These are phyloP conservation scores for Pseudanteris insignis DNA, from an alignment of 2,888 invertebrate species.

Conservation along the genomic window DNA sequence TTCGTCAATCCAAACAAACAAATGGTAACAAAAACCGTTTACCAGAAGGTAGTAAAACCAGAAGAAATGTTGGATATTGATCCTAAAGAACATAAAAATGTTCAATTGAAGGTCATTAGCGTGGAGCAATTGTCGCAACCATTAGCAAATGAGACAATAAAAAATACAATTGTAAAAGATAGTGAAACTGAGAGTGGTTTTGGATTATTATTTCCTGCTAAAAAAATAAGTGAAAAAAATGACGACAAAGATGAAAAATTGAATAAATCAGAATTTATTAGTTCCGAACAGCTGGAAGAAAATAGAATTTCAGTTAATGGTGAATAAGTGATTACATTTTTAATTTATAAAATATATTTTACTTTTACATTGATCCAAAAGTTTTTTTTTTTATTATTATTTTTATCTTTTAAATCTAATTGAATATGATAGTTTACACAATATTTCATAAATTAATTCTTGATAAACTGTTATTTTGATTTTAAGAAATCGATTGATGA, in stretches of 20 bases:
- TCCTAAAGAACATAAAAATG: constrained; percentile 63
- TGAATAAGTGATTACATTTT: too few species aligned
- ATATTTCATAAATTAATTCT: too few species aligned
- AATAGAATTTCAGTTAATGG: constrained; percentile 76
- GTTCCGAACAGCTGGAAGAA: constrained; percentile 72
- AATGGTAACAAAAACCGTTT: constrained; percentile 52
- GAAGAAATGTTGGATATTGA: constrained; percentile 71
- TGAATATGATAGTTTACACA: too few species aligned
- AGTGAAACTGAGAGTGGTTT: constrained; percentile 56
- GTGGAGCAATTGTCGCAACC: constrained; percentile 54
- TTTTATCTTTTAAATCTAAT: too few species aligned
- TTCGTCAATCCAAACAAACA: constrained; percentile 68
- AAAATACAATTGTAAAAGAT: constrained; percentile 23
- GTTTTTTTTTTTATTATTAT: too few species aligned
- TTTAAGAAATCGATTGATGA: too few species aligned
- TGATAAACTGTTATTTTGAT: too few species aligned
- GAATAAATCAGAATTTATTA: constrained; percentile 67
- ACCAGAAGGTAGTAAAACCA: constrained; percentile 61
- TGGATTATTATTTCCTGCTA: constrained; percentile 58
- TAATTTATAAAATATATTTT: too few species aligned
- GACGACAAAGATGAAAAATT: constrained; percentile 48
- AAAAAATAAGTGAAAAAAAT: constrained; percentile 47
- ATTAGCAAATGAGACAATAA: constrained; percentile 2
- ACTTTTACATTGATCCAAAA: too few species aligned
- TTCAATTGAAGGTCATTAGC: constrained; percentile 70